Base-by-base conservation (phyloP, 2,113 vertebrate genomes). In the Oryzias woworae region DNA sequence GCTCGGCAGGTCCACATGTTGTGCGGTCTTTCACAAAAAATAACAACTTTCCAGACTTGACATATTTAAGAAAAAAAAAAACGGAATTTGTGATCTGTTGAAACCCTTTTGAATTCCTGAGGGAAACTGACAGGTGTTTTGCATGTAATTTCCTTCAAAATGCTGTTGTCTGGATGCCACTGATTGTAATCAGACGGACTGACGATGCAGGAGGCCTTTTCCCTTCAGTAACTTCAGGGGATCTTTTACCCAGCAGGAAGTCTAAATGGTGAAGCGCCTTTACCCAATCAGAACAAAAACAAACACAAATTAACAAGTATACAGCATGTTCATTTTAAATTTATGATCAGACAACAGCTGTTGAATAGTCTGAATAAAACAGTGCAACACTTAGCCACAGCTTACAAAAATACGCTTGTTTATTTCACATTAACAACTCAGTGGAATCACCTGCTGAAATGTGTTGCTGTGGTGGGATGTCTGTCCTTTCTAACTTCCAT, bases 131-230 rank as follows among this genome's bases (percentile, higher is more conserved):
- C 85, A 88, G 82, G 71, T 88, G 82, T 83, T 86, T 90, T 88
- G 78, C 83, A 88, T 84, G 56, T 82, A 65, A 87, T 82, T 85
- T 64, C 61, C 78, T 48, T 61, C 58, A 66, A 36, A 86, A 80
- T 62, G 65, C 78, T 66, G 75, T 82, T 77, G 67, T 83, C 75
- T 89, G 85, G 78, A 74, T 84, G 85, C 76, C 63, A 23, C 85
- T 87, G 86, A 89, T 85, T 90, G 86, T 87, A 89, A 90, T 90
- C 89, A 88, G 73, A 67, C 76, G 79, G 75, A 67, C 84, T 80
- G 85, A 82, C 75, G 86, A 88, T 58, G 85, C 77, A 64, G 69
- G 80, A 75, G 77, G 78, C 70, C 80, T 75, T 85, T 81, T 74
- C 66, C 75, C 73, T 76, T 75, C 84, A 54, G 48, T 75, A 83